A percentile compares a stretch with the other conserved stretches of the same genome.
These are phyloP conservation scores for Melierax canorus DNA, from an alignment of 2,113 vertebrate genomes.

Conservation along the genomic window DNA sequence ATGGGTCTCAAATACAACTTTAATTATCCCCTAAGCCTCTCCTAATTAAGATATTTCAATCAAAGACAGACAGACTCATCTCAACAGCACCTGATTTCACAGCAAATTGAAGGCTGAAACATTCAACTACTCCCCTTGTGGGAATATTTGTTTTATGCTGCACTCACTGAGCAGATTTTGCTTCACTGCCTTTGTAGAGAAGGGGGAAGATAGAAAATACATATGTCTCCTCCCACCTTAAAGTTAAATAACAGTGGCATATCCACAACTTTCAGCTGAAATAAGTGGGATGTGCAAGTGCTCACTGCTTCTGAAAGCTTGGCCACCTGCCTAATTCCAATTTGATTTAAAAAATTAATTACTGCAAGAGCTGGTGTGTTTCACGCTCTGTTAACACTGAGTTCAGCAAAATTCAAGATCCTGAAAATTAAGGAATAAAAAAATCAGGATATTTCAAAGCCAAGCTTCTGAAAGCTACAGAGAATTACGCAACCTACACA, in stretches of 20 bases:
- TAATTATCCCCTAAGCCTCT: slow-evolving; percentile 53
- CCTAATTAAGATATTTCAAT: slow-evolving; percentile 64
- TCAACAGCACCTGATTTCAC: slow-evolving; percentile 48
- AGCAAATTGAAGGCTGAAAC: slow-evolving; percentile 42
- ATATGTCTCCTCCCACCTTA: slow-evolving; percentile 16
- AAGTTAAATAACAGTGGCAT: slow-evolving; percentile 53
- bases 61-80: slow-evolving; percentile 41
- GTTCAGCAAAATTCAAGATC: background rate
- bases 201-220: slow-evolving; percentile 1
- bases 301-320: slow-evolving; percentile 2
- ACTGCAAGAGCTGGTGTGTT: background rate
- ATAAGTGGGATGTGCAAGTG: slow-evolving; percentile 32
- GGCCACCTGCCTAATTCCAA: background rate
- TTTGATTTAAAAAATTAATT: background rate
- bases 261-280: slow-evolving; percentile 34
- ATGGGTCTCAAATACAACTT: slow-evolving; percentile 36
- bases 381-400: background rate
- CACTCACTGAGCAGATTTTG: slow-evolving; percentile 31
- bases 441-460: background rate
- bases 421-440: background rate
- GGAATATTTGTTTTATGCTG: slow-evolving; percentile 51
- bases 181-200: slow-evolving; percentile 22
- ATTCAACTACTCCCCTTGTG: slow-evolving; percentile 38
- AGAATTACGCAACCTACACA: background rate
- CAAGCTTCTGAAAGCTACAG: background rate